Percentiles rank a stretch among this genome's conserved stretches.
phyloP scores from a whole-genome alignment of 92 coral and sea anemone species.

The Hydrozoanthus gracilis region DNA sequence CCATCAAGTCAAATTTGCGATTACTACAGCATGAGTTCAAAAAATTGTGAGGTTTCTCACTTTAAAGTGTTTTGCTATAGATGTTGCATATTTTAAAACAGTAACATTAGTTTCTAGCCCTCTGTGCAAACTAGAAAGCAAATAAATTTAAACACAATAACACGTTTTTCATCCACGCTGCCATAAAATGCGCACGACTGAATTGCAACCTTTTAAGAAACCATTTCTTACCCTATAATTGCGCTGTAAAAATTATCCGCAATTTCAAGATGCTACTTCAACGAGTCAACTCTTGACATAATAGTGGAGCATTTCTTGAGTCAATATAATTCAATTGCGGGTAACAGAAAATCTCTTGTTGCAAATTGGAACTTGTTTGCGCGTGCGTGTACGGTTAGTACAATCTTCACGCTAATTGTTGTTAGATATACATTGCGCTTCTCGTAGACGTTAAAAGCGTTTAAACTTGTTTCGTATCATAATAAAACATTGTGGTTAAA shows the following conservation, averaged over 20 bases:
- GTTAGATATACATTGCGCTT: not conserved
- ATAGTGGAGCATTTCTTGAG: not conserved
- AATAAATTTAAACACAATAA: no score
- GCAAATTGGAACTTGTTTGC: conserved; percentile 12
- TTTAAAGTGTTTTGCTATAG: no score
- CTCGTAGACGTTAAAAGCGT: not conserved
- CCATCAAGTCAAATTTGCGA: no score
- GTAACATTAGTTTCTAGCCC: no score
- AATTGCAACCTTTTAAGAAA: no score
- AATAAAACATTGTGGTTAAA: conserved; percentile 8
- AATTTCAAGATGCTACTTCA: not conserved
- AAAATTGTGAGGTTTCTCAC: no score
- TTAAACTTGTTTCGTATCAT: not conserved
- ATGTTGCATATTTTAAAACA: no score
- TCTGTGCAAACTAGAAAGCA: no score
- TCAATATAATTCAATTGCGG: not conserved
- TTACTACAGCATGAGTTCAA: no score
- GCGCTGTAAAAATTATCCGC: not conserved
- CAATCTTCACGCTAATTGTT: not conserved
- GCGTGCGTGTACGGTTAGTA: not conserved
- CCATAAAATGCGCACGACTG: no score
- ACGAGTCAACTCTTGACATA: not conserved
- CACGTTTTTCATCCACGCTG: no score
- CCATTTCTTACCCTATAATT: not conserved
- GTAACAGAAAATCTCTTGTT: not conserved